These are phyloP conservation scores for Bemisia tabaci DNA, from an alignment of 1,140 invertebrate species.

Conservation along the genomic window DNA sequence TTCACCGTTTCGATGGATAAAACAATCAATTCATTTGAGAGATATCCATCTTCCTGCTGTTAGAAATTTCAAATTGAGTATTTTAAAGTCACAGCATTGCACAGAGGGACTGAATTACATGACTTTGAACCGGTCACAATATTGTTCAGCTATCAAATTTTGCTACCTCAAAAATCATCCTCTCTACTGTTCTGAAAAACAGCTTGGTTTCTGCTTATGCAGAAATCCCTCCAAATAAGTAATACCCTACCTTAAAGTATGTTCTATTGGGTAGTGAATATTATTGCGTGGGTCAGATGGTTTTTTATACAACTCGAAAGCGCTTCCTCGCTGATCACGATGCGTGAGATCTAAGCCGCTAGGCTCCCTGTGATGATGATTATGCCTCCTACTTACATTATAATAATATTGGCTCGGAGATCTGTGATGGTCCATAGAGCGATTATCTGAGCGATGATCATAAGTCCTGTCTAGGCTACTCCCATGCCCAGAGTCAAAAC, in stretches of 20 bases:
- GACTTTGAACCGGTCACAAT: too few species aligned
- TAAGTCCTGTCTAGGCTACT: conserved; percentile 34
- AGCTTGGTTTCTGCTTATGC: too few species aligned
- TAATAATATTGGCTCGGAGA: conserved; percentile 41
- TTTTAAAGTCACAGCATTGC: too few species aligned
- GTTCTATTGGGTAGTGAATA: conserved; percentile 25
- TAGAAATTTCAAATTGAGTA: too few species aligned
- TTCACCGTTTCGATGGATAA: too few species aligned
- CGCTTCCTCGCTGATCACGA: conserved; percentile 81
- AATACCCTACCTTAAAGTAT: conserved; percentile 16
- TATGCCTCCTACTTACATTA: conserved; percentile 36
- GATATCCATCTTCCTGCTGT: too few species aligned
- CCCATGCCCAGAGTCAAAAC: conserved; percentile 36
- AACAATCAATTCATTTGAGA: too few species aligned
- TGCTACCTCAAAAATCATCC: too few species aligned
- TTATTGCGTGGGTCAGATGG: conserved; percentile 36
- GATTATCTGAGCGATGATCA: conserved; percentile 26
- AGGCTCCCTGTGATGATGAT: conserved; percentile 36
- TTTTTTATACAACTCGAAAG: conserved; percentile 88
- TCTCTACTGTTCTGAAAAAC: too few species aligned
- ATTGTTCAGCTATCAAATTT: too few species aligned
- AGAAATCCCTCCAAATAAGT: too few species aligned
- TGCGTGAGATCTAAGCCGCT: conserved; percentile 56
- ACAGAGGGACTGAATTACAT: too few species aligned
- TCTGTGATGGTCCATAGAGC: conserved; percentile 26